Evolutionary conservation across 2,113 vertebrate genomes (phyloP).

Genomic region (Sisor rabdophorus): DNA sequence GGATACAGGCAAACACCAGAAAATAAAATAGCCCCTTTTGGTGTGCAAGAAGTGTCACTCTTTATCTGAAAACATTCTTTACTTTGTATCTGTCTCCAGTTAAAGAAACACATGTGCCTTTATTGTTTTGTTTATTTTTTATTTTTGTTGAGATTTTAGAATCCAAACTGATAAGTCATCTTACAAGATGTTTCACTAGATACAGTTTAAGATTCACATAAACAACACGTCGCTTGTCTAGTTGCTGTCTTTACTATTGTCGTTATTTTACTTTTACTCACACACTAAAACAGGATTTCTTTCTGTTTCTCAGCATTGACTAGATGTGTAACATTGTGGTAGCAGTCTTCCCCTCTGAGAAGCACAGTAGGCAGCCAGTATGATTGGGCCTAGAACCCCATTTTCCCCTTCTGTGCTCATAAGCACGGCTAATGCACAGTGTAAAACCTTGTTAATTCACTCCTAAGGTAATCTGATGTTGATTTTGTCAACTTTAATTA

Average conservation of each 20-base stretch:
- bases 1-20: constrained; percentile 94
- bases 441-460: constrained; percentile 89
- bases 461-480: constrained; percentile 98
- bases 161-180: neutral
- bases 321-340: constrained; percentile 21
- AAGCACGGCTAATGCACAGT: constrained; percentile 81
- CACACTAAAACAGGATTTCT: neutral
- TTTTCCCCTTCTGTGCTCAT: constrained; percentile 51
- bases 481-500: constrained; percentile 99
- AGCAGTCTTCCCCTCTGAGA: constrained; percentile 31
- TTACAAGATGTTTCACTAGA: constrained; percentile 18
- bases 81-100: constrained; percentile 43
- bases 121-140: constrained; percentile 60
- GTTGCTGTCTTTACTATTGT: constrained; percentile 21
- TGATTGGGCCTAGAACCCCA: constrained; percentile 69
- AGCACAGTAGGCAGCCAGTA: constrained; percentile 60
- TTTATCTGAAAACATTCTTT: constrained; percentile 67
- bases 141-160: constrained; percentile 51
- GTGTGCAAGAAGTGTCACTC: constrained; percentile 82
- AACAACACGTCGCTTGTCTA: constrained; percentile 24
- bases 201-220: constrained; percentile 9
- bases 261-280: constrained; percentile 18
- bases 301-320: constrained; percentile 24
- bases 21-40: constrained; percentile 85
- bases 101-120: constrained; percentile 61